Conservation (phyloP, 2,113 vertebrate genomes). For the Sisor rabdophorus region DNA sequence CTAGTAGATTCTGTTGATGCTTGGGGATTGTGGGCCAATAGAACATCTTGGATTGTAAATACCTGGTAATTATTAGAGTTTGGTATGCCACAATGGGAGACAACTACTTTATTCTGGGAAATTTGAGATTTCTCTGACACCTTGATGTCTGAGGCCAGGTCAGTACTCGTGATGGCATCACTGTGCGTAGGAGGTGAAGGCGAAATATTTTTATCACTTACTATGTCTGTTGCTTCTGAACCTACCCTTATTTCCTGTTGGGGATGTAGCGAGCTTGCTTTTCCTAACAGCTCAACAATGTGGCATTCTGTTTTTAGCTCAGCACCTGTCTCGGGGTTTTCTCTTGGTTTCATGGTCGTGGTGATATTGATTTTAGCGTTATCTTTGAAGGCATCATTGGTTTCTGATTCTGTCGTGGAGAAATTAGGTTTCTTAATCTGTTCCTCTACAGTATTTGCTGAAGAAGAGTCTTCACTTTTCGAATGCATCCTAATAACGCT, state of each 20-base stretch:
- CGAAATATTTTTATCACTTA: neutral
- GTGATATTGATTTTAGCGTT: neutral
- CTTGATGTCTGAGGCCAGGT: neutral
- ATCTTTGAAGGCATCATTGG: neutral
- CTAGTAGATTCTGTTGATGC: too few species aligned
- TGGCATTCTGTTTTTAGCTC: neutral
- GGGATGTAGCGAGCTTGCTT: neutral
- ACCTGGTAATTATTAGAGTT: neutral
- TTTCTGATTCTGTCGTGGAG: neutral
- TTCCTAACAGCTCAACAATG: neutral
- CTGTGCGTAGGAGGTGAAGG: neutral
- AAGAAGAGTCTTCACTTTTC: neutral
- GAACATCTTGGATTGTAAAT: neutral
- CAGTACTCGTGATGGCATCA: neutral
- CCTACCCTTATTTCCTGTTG: neutral
- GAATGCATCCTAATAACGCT: neutral
- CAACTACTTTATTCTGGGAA: neutral
- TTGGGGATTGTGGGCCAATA: too few species aligned
- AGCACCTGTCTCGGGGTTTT: neutral
- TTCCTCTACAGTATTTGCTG: neutral
- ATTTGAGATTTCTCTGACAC: neutral
- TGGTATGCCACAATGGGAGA: neutral
- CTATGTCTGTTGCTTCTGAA: neutral
- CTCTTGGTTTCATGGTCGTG: neutral
- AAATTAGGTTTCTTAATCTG: neutral